phyloP scores from a whole-genome alignment of 1,140 invertebrate species.

The Parapsyche elsis region DNA sequence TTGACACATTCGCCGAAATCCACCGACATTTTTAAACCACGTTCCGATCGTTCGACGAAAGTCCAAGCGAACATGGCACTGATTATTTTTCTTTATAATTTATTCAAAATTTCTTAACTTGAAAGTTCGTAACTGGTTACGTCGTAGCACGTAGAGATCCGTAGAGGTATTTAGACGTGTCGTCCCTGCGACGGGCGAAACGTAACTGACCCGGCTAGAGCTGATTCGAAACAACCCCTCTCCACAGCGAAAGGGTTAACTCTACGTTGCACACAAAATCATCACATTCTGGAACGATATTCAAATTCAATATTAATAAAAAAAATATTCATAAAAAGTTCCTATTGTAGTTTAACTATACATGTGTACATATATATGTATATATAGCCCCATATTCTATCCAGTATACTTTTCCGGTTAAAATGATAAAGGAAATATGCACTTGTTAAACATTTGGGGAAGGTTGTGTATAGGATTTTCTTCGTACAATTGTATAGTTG shows the following conservation, averaged over 20 bases:
- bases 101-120: neutral
- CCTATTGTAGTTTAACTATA: neutral
- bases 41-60: neutral
- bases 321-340: too few relatives aligned
- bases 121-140: neutral
- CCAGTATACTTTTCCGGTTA: too few relatives aligned
- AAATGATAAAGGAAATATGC: too few relatives aligned
- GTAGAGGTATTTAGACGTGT: constrained; percentile 34
- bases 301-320: too few relatives aligned
- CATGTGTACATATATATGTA: constrained; percentile 1
- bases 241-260: constrained; percentile 30
- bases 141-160: neutral
- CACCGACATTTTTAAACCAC: too few relatives aligned
- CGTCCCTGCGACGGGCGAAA: constrained; percentile 33
- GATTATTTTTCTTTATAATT: neutral
- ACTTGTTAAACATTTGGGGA: too few relatives aligned
- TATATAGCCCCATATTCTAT: too few relatives aligned
- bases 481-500: too few relatives aligned
- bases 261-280: too few relatives aligned
- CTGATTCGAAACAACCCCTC: constrained; percentile 19
- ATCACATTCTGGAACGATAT: too few relatives aligned
- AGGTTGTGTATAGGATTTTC: too few relatives aligned
- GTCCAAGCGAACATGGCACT: neutral
- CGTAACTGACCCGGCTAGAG: constrained; percentile 46
- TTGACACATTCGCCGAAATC: too few relatives aligned